A percentile compares a stretch with the other conserved stretches of the same genome.
Conservation (phyloP, 2,888 invertebrate genomes). For the Aporophyla nigra region DNA sequence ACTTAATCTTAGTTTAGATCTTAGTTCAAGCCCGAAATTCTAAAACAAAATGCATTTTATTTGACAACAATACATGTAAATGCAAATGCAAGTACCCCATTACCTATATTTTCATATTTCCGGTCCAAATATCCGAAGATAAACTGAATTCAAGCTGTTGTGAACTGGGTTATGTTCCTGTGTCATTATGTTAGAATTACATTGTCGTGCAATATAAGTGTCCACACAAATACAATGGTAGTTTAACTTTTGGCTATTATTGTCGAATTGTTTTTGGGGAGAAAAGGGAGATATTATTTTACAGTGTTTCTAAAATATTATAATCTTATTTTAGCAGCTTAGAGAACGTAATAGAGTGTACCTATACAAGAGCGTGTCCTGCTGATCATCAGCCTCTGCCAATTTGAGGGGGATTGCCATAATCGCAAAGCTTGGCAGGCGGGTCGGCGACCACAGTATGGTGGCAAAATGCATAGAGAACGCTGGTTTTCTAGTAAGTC, state of each 20-base stretch:
- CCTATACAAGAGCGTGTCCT: too few relatives aligned
- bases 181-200: constrained; percentile 40
- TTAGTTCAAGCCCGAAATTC: not conserved
- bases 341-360: too few relatives aligned
- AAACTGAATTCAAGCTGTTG: constrained; percentile 41
- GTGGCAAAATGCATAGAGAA: too few relatives aligned
- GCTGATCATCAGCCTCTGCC: too few relatives aligned
- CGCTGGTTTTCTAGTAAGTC: too few relatives aligned
- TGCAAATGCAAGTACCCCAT: constrained; percentile 33
- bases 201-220: constrained; percentile 25
- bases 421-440: too few relatives aligned
- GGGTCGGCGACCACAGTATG: too few relatives aligned
- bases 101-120: constrained; percentile 48
- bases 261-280: constrained; percentile 8
- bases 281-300: not conserved
- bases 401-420: too few relatives aligned
- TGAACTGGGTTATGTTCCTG: constrained; percentile 6
- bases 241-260: constrained; percentile 18
- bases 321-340: too few relatives aligned
- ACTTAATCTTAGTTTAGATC: too few relatives aligned
- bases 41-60: constrained; percentile 30
- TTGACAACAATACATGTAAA: constrained; percentile 19
- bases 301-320: not conserved
- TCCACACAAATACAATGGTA: not conserved
- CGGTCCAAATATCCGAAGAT: constrained; percentile 41